These are phyloP conservation scores for Coluber constrictor DNA, from an alignment of 2,797 vertebrate species.

Conservation along the genomic window DNA sequence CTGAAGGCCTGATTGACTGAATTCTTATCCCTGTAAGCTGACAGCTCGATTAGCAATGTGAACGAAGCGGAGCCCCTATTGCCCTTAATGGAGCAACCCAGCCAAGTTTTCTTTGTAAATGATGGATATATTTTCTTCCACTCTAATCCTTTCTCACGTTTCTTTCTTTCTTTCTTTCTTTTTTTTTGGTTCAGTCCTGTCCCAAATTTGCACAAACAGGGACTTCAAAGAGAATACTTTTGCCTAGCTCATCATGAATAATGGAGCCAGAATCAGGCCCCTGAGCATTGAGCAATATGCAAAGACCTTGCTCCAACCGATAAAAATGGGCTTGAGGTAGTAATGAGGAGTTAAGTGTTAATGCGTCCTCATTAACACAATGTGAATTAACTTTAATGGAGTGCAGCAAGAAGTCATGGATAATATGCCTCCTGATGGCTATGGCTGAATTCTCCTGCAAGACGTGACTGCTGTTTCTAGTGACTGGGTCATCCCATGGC, in stretches of 20 bases:
- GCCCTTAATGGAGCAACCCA: slow-evolving; percentile 7
- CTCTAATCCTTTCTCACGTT: neutral
- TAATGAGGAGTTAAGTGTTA: slow-evolving; percentile 53
- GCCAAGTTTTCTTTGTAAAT: slow-evolving; percentile 25
- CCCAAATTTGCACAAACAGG: slow-evolving; percentile 18
- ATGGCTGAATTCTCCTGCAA: slow-evolving; percentile 24
- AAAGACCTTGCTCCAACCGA: slow-evolving; percentile 47
- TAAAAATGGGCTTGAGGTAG: slow-evolving; percentile 54
- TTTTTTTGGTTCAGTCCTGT: neutral
- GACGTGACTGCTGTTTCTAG: slow-evolving; percentile 22
- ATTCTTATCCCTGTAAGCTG: slow-evolving; percentile 2
- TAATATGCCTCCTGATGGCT: slow-evolving; percentile 21
- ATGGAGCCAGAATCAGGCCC: slow-evolving; percentile 38
- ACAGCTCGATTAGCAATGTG: slow-evolving; percentile 24
- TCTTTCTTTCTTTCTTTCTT: neutral
- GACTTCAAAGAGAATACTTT: slow-evolving; percentile 28
- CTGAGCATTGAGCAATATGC: slow-evolving; percentile 43
- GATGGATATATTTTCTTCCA: neutral
- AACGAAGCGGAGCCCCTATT: slow-evolving; percentile 1
- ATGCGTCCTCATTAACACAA: slow-evolving; percentile 38
- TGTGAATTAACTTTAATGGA: slow-evolving; percentile 42
- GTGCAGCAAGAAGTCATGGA: slow-evolving; percentile 22
- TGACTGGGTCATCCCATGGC: slow-evolving; percentile 33
- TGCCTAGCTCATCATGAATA: slow-evolving; percentile 31
- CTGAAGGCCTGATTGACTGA: neutral